Evolutionary conservation across 2,113 vertebrate genomes (phyloP).

Genomic region (Alligator mississippiensis): DNA sequence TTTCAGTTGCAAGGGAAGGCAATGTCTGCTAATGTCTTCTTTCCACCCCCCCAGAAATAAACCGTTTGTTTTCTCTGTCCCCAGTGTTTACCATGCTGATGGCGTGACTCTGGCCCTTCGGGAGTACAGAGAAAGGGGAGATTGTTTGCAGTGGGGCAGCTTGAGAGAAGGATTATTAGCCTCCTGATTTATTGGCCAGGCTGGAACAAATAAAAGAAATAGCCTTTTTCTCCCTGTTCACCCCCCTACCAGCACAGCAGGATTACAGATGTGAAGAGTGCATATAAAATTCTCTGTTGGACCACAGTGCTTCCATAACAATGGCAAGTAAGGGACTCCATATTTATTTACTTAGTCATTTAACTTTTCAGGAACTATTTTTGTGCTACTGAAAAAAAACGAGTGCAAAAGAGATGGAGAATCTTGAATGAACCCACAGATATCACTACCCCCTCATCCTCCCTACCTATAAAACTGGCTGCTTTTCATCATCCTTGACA

Average conservation of each 20-base stretch:
- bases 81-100: neutral
- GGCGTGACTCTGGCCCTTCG: fast-evolving
- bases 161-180: conserved; percentile 41
- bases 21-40: conserved; percentile 22
- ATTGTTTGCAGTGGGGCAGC: neutral
- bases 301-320: conserved; percentile 59
- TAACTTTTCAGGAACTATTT: conserved; percentile 59
- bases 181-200: neutral
- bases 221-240: neutral
- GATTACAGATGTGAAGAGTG: conserved; percentile 60
- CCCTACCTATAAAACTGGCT: fast-evolving
- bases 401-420: conserved; percentile 3
- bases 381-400: conserved; percentile 54
- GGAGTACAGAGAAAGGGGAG: neutral
- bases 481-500: neutral
- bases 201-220: conserved; percentile 40
- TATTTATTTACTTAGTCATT: conserved; percentile 69
- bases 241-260: conserved; percentile 27
- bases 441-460: neutral
- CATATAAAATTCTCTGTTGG: conserved; percentile 33
- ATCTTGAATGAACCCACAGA: fast-evolving
- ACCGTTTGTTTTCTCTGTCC: conserved; percentile 15
- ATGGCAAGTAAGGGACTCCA: conserved; percentile 63
- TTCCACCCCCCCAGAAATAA: neutral
- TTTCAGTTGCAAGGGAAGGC: conserved; percentile 3